These are phyloP conservation scores for Drosophila ohnishii DNA, from an alignment of 1,140 invertebrate genomes.

Conservation along the genomic window DNA sequence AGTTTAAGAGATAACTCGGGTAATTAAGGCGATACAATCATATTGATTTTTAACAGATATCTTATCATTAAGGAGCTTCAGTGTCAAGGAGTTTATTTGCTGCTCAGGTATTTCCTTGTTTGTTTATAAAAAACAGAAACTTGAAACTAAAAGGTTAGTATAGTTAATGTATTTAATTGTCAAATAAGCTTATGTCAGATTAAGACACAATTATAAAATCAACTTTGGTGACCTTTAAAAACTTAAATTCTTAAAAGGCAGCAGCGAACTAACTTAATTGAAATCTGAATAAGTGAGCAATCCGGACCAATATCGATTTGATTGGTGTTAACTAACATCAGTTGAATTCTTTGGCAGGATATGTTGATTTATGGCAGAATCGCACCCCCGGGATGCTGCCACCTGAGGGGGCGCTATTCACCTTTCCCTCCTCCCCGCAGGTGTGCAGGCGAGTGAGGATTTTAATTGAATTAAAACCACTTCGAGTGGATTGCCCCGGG, in stretches of 20 bases:
- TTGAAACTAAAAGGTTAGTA: background rate
- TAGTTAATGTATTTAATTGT: too few species aligned
- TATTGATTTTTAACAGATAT: background rate
- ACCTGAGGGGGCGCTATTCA: background rate
- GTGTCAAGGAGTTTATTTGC: background rate
- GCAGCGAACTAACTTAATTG: background rate
- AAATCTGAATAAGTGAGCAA: background rate
- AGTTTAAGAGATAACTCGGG: background rate
- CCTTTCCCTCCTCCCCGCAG: background rate
- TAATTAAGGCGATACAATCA: background rate
- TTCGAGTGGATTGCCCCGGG: constrained; percentile 14
- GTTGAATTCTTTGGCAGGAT: background rate
- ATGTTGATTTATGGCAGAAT: constrained; percentile 3
- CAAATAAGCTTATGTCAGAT: too few species aligned
- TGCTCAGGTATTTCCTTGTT: background rate
- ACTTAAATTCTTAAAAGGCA: background rate
- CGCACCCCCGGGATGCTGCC: background rate
- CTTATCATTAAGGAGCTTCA: background rate
- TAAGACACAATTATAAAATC: too few species aligned
- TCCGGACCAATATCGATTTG: background rate
- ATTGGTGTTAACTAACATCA: constrained; percentile 12
- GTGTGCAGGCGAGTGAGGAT: background rate
- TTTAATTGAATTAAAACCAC: constrained; percentile 55
- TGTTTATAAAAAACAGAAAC: background rate
- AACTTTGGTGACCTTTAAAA: background rate